Base-by-base conservation (phyloP, 1,140 invertebrate species). In the Muscidifurax raptorellus region DNA sequence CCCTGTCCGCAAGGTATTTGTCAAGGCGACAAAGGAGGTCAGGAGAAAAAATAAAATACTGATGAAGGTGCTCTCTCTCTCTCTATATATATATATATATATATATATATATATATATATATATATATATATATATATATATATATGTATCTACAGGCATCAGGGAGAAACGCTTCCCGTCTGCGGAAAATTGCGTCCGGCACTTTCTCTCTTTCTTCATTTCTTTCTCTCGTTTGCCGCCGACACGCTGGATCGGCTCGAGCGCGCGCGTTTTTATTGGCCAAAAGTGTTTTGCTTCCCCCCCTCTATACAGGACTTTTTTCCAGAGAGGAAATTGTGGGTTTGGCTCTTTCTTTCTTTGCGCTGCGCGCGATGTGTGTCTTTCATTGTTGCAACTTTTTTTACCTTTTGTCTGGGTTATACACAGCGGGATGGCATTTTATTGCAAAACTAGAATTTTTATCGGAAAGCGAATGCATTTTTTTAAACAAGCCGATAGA, bases 151-250 rank as follows among this genome's bases (percentile, higher is more conserved):
- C 30, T 40, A 84, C 25, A 47, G 59, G 40, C 74, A 67, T 36
- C 75, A 80, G 28, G 30, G 76, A 84, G 82, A 81, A 81, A 79
- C 66, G 84, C 59, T 82, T 81, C 52, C 52, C 79, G 64, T 83
- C 66, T 83, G 71, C 67, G 79, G 82, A 80, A 86, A 87, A 87
- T 85, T 87, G 84, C 75, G 52, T 83, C 84, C 75, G 83, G 80
- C 74, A 84, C 82, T 85, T 52, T 87, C 66, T 44, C 66, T 75
- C 64, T 72, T 69, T 80, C 69, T 59, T 69, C 69, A 13, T 69
- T 40, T 32, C n/a, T 7, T 47, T 76, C 44, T 6, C 32, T 15
- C 36, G 27, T n/a, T 32, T 72, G 25, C 25, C 27, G 13, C 30
- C 27, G 28, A 1, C 12, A 2, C 32, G 69, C 28, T 5, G 12